phyloP scores from a whole-genome alignment of 2,113 vertebrate species.

The Eclectus roratus region DNA sequence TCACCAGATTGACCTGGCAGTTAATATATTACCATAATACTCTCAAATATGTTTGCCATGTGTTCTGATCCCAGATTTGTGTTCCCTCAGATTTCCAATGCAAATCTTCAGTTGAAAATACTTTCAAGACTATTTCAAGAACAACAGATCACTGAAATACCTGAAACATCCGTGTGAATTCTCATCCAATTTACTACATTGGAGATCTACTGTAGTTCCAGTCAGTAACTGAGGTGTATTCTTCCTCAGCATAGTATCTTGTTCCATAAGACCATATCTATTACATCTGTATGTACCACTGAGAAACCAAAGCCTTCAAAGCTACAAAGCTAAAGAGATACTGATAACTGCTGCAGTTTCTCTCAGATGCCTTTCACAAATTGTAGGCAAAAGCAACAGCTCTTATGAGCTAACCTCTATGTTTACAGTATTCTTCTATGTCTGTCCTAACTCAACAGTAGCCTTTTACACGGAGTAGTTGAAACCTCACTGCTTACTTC shows the following conservation, averaged over 20 bases:
- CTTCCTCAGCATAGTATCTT: neutral
- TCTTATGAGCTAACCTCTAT: neutral
- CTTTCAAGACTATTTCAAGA: neutral
- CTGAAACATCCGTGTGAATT: neutral
- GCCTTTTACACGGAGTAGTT: slow-evolving; percentile 41
- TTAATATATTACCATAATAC: neutral
- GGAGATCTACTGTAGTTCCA: neutral
- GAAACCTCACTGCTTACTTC: slow-evolving; percentile 57
- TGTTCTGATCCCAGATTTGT: neutral
- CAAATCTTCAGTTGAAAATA: neutral
- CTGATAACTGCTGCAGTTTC: neutral
- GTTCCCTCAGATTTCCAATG: neutral
- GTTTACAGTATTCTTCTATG: neutral
- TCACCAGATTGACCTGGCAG: neutral
- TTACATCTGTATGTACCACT: neutral
- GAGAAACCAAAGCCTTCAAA: neutral
- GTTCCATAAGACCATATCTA: neutral
- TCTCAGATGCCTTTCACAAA: neutral
- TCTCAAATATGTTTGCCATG: neutral
- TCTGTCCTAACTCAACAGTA: neutral
- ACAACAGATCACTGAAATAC: neutral
- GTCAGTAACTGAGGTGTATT: neutral
- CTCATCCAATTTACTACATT: neutral
- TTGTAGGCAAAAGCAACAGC: neutral
- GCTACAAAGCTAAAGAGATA: neutral